Evolutionary conservation across 2,113 vertebrate genomes (phyloP).

Genomic region (Greenwoodochromis staneri): DNA sequence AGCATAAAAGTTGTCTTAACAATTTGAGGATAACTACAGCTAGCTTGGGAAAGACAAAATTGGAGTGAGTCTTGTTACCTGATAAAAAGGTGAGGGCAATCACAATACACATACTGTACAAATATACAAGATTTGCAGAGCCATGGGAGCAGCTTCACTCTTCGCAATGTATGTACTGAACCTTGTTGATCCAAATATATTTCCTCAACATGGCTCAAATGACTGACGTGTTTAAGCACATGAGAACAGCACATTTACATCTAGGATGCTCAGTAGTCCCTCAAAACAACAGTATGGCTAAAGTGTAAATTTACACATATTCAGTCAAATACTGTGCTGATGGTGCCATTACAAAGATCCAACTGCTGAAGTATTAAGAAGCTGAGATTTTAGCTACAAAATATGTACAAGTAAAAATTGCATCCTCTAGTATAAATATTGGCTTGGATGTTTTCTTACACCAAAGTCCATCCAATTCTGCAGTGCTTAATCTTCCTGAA

Average conservation of each 20-base stretch:
- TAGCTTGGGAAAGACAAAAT: neutral
- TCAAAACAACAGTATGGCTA: neutral
- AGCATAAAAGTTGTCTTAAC: neutral
- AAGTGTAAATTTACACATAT: neutral
- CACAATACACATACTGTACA: slow-evolving; percentile 14
- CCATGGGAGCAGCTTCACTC: neutral
- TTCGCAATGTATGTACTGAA: neutral
- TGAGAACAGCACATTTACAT: neutral
- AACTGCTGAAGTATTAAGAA: neutral
- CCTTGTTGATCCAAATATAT: neutral
- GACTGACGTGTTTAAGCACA: neutral
- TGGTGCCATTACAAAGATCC: neutral
- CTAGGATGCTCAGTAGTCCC: neutral
- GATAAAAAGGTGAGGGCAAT: neutral
- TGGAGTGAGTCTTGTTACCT: neutral
- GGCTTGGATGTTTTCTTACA: neutral
- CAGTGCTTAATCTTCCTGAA: neutral
- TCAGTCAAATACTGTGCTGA: neutral
- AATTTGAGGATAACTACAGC: neutral
- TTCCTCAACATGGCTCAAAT: neutral
- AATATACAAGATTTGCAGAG: neutral
- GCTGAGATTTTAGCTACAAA: neutral
- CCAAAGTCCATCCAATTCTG: neutral
- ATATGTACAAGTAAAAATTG: neutral
- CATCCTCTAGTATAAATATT: neutral